These are phyloP conservation scores for Alligator sinensis DNA, from an alignment of 2,113 vertebrate genomes.

Conservation along the genomic window DNA sequence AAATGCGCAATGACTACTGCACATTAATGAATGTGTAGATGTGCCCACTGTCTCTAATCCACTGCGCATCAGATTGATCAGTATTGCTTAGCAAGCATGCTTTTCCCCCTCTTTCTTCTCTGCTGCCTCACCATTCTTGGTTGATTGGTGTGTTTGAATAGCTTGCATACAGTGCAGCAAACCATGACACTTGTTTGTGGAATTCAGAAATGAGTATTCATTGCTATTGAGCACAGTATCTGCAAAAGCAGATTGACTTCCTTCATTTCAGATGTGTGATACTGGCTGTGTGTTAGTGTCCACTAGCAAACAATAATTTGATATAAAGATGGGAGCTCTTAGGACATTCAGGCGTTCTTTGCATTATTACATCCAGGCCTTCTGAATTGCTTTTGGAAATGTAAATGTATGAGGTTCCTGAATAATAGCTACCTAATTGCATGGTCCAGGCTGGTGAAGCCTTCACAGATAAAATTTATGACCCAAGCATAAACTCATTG, in stretches of 20 bases:
- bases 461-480: neutral
- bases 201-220: neutral
- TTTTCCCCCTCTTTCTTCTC: rapidly evolving
- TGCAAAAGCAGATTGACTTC: neutral
- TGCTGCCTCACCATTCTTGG: neutral
- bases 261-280: neutral
- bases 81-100: neutral
- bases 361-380: neutral
- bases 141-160: neutral
- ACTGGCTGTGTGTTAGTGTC: neutral
- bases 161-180: neutral
- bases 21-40: no score
- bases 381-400: neutral
- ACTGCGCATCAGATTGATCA: rapidly evolving
- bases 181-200: neutral
- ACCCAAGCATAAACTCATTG: neutral
- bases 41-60: neutral
- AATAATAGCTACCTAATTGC: neutral
- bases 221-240: rapidly evolving
- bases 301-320: neutral
- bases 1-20: no score
- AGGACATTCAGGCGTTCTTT: neutral
- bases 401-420: neutral
- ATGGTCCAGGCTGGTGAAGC: neutral
- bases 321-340: neutral